Evolutionary conservation across 2,113 vertebrate genomes (phyloP).

Genomic region (Oriolus oriolus): DNA sequence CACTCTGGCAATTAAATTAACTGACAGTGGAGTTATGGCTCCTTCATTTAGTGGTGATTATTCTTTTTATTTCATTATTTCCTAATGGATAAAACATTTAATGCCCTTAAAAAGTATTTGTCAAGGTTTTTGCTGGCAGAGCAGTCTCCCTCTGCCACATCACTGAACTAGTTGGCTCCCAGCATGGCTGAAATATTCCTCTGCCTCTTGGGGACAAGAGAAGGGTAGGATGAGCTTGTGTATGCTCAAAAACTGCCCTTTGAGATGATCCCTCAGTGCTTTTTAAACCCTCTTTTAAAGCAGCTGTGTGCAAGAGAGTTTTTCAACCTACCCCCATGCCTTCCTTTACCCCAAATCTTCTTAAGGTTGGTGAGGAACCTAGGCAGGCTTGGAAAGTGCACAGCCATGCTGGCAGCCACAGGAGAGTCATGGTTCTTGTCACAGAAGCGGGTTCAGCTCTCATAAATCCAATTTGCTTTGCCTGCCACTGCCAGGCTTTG

Average conservation of each 20-base stretch:
- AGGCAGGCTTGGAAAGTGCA: not conserved
- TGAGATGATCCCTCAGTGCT: not conserved
- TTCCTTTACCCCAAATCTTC: not conserved
- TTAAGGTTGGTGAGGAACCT: not conserved
- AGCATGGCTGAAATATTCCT: not conserved
- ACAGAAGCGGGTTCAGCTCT: not conserved
- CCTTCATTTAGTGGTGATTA: not conserved
- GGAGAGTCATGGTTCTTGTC: accelerated
- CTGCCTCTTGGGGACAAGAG: not conserved
- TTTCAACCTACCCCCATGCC: not conserved
- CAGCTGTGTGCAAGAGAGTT: not conserved
- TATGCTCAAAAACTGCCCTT: not conserved
- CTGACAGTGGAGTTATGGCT: not conserved
- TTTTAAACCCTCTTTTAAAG: not conserved
- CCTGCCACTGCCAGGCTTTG: not conserved
- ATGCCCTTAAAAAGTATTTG: not conserved
- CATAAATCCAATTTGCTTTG: accelerated
- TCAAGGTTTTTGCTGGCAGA: not conserved
- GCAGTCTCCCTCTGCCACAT: not conserved
- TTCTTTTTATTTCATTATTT: not conserved
- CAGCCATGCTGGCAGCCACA: not conserved
- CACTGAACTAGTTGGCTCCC: not conserved
- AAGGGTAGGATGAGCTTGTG: not conserved
- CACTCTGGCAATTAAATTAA: not conserved
- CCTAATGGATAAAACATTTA: not conserved